Evolutionary conservation across 2,797 vertebrate genomes (phyloP).

Genomic region (Eulemur albifrons): DNA sequence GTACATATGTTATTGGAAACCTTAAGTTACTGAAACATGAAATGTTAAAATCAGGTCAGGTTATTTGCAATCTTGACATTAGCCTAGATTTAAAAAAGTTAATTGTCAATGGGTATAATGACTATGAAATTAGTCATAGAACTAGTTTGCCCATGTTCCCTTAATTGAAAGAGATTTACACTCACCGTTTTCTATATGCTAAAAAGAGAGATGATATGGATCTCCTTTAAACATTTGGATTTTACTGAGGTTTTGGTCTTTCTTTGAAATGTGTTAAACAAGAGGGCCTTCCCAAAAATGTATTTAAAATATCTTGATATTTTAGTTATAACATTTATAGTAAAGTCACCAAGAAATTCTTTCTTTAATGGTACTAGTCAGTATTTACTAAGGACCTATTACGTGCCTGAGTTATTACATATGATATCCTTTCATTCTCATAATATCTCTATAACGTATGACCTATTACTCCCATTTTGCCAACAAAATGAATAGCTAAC

Average conservation of each 20-base stretch:
- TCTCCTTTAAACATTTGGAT: constrained; percentile 51
- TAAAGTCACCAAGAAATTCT: neutral
- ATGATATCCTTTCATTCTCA: neutral
- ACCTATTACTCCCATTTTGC: neutral
- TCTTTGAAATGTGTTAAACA: constrained; percentile 54
- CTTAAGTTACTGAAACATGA: constrained; percentile 75
- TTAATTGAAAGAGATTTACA: constrained; percentile 75
- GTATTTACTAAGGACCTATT: neutral
- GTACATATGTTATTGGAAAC: constrained; percentile 67
- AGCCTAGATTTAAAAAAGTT: constrained; percentile 70
- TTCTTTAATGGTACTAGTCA: neutral
- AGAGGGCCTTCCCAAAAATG: neutral
- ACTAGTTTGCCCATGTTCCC: constrained; percentile 63
- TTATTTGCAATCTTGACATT: constrained; percentile 64
- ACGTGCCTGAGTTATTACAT: neutral
- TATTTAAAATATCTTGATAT: neutral
- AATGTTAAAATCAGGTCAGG: constrained; percentile 65
- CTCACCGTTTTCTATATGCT: constrained; percentile 44
- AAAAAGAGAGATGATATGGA: neutral
- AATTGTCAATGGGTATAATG: constrained; percentile 79
- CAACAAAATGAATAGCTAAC: neutral
- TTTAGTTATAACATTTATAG: neutral
- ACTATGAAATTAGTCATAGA: constrained; percentile 79
- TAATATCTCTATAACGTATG: neutral
- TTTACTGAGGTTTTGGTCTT: constrained; percentile 56